Conservation (phyloP, 1,140 invertebrate genomes). For the Cecropterus lyciades region DNA sequence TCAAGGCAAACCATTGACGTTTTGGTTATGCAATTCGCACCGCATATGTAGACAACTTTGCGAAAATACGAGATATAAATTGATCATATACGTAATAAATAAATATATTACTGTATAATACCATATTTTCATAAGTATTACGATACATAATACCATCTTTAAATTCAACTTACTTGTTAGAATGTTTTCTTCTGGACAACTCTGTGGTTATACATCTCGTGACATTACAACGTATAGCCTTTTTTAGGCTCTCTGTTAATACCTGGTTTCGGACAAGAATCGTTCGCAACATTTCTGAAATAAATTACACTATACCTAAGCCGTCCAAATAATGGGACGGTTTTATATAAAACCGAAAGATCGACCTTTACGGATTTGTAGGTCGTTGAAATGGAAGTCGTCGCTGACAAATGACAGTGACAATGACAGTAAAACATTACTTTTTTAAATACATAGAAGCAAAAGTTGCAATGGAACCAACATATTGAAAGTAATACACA, state of each 20-base stretch:
- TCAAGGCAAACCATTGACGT: slow-evolving; percentile 60
- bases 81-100: not conserved
- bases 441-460: too few relatives aligned
- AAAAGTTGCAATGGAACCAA: too few relatives aligned
- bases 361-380: slow-evolving; percentile 82
- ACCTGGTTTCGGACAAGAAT: slow-evolving; percentile 87
- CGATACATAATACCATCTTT: not conserved
- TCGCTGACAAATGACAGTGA: slow-evolving; percentile 35
- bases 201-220: slow-evolving; percentile 86
- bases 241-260: slow-evolving; percentile 85
- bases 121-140: not conserved
- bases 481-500: too few relatives aligned
- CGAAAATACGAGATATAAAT: slow-evolving; percentile 7
- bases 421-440: not conserved
- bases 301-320: slow-evolving; percentile 53
- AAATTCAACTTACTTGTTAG: slow-evolving; percentile 84
- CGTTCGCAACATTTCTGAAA: slow-evolving; percentile 87
- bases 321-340: slow-evolving; percentile 76
- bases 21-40: slow-evolving; percentile 76
- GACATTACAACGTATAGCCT: slow-evolving; percentile 83
- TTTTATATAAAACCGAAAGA: slow-evolving; percentile 58
- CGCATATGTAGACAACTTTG: slow-evolving; percentile 25
- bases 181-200: slow-evolving; percentile 86
- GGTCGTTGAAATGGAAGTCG: slow-evolving; percentile 67
- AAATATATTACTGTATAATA: slow-evolving; percentile 8